Conservation (phyloP, 2,888 invertebrate species). For the Alsophila aescularia region DNA sequence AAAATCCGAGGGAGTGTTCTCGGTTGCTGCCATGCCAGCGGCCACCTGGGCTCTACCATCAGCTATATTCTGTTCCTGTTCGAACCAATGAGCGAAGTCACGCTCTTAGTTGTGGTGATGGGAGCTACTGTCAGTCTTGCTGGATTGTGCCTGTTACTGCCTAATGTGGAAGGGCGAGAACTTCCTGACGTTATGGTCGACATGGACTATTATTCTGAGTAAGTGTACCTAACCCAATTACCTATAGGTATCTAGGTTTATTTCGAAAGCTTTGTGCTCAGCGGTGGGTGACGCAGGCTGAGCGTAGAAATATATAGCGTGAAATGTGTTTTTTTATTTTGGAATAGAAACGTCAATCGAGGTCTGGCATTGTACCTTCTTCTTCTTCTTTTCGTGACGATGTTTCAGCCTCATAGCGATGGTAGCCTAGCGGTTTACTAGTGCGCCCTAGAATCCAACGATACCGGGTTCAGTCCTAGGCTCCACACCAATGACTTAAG, state of each 20-base stretch:
- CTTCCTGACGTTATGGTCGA: conserved; percentile 70
- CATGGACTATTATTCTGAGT: conserved; percentile 79
- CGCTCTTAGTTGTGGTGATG: conserved; percentile 48
- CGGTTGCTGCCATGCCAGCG: conserved; percentile 67
- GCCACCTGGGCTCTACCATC: conserved; percentile 65
- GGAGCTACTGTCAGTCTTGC: conserved; percentile 48
- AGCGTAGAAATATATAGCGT: too few relatives aligned
- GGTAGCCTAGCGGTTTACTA: too few relatives aligned
- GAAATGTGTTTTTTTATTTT: too few relatives aligned
- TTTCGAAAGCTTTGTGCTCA: not conserved
- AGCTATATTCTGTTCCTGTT: conserved; percentile 61
- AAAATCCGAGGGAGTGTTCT: conserved; percentile 65
- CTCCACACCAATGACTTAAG: too few relatives aligned
- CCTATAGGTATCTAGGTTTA: not conserved
- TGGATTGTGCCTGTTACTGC: conserved; percentile 56
- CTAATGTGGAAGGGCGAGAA: conserved; percentile 71
- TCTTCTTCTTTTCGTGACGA: too few relatives aligned
- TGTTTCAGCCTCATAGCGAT: too few relatives aligned
- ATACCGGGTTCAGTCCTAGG: too few relatives aligned
- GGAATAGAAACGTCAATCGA: too few relatives aligned
- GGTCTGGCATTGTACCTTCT: too few relatives aligned
- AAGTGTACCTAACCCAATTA: conserved; percentile 30
- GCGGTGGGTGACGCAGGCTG: too few relatives aligned
- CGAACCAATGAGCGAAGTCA: conserved; percentile 46
- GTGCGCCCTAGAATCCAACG: too few relatives aligned